These are phyloP conservation scores for Diabrotica virgifera DNA, from an alignment of 1,140 invertebrate species.

Conservation along the genomic window DNA sequence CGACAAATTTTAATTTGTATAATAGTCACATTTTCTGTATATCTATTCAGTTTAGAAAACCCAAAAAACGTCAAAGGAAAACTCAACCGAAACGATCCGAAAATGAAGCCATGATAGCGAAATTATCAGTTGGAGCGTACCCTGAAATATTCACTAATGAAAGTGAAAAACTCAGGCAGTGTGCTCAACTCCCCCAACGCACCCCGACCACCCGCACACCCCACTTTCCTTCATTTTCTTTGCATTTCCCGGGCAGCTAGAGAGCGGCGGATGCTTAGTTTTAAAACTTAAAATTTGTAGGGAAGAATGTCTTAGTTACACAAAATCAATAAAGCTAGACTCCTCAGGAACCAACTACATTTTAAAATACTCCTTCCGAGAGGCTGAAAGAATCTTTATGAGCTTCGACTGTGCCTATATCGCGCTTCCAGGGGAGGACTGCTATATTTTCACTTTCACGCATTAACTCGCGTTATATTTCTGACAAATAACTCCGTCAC, in stretches of 20 bases:
- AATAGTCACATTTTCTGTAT: too few species aligned
- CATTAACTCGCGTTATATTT: too few species aligned
- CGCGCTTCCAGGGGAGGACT: not conserved
- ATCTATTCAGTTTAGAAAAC: not conserved
- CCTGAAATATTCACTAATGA: conserved; percentile 38
- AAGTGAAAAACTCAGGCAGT: conserved; percentile 41
- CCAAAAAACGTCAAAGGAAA: conserved; percentile 2
- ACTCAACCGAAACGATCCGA: not conserved
- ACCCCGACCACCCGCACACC: conserved; percentile 15
- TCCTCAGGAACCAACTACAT: conserved; percentile 39
- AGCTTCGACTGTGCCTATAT: conserved; percentile 22
- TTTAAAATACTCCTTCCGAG: conserved; percentile 39
- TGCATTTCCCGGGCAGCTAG: conserved; percentile 45
- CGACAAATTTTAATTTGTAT: too few species aligned
- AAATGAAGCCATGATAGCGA: conserved; percentile 4
- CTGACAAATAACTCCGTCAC: too few species aligned
- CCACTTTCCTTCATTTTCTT: conserved; percentile 39
- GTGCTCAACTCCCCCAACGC: conserved; percentile 24
- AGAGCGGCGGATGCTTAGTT: conserved; percentile 45
- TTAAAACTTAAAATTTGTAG: conserved; percentile 50
- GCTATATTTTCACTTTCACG: not conserved
- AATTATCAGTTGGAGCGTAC: conserved; percentile 17
- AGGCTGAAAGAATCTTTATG: conserved; percentile 37
- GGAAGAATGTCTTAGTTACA: conserved; percentile 51
- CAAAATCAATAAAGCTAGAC: conserved; percentile 48